Evolutionary conservation across 2,888 invertebrate species (phyloP).

Genomic region (Diarsia brunnea): DNA sequence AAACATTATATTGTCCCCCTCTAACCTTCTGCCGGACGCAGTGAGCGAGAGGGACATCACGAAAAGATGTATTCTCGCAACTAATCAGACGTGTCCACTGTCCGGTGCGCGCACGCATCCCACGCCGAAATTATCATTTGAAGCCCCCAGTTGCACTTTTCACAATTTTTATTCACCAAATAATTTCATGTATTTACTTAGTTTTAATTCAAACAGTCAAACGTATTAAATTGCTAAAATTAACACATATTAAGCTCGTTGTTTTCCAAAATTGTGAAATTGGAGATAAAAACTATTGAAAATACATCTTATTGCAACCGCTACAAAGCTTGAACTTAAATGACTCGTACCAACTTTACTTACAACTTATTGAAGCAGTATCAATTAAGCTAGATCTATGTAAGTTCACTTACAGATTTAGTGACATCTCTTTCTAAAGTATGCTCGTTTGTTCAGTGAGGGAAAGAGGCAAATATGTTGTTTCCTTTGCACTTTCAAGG

Average conservation of each 20-base stretch:
- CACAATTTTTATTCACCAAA: slow-evolving; percentile 33
- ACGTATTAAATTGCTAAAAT: slow-evolving; percentile 69
- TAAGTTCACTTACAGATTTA: slow-evolving; percentile 75
- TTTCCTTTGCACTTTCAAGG: slow-evolving; percentile 62
- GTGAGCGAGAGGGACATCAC: slow-evolving; percentile 78
- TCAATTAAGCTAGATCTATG: slow-evolving; percentile 77
- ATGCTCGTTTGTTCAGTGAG: slow-evolving; percentile 54
- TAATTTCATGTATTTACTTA: slow-evolving; percentile 48
- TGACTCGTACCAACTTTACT: slow-evolving; percentile 52
- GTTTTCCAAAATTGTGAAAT: slow-evolving; percentile 75
- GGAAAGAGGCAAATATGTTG: slow-evolving; percentile 77
- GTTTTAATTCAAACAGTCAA: slow-evolving; percentile 53
- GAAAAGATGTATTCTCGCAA: slow-evolving; percentile 82
- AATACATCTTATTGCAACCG: slow-evolving; percentile 59
- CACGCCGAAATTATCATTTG: slow-evolving; percentile 74
- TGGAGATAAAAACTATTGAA: slow-evolving; percentile 78
- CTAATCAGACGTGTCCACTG: slow-evolving; percentile 89
- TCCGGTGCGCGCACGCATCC: slow-evolving; percentile 86
- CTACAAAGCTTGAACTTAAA: slow-evolving; percentile 69
- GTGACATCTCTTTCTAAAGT: slow-evolving; percentile 70
- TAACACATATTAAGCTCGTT: slow-evolving; percentile 76
- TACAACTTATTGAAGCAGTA: slow-evolving; percentile 72
- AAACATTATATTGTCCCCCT: slow-evolving; percentile 81
- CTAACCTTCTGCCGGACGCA: slow-evolving; percentile 58
- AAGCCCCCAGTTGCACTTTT: slow-evolving; percentile 33